Percentiles rank a stretch among this genome's conserved stretches.
phyloP scores from a whole-genome alignment of 1,140 invertebrate species.

The Belonocnema kinseyi region DNA sequence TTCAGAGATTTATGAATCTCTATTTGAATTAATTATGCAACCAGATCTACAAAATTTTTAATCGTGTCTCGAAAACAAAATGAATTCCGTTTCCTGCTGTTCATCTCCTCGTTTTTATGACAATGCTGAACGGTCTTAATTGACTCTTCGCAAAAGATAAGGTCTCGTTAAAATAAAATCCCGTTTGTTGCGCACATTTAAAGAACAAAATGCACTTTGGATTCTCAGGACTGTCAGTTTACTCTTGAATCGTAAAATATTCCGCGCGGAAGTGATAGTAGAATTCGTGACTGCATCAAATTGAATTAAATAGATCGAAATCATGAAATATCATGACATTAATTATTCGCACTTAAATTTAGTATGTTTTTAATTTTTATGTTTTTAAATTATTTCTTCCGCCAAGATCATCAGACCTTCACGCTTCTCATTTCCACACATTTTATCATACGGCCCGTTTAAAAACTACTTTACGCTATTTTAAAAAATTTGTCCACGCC shows the following conservation, averaged over 20 bases:
- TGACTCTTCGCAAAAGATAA: background rate
- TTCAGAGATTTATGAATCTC: no score
- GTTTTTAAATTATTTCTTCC: no score
- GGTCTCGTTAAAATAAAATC: slow-evolving; percentile 11
- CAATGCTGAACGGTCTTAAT: slow-evolving; percentile 5
- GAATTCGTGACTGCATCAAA: background rate
- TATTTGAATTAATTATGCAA: background rate
- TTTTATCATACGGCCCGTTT: no score
- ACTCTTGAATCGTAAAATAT: background rate
- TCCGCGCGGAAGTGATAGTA: background rate
- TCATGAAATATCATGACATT: background rate
- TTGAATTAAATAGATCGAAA: background rate
- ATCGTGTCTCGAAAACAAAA: background rate
- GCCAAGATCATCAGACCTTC: no score
- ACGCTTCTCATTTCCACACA: no score
- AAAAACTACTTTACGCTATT: no score
- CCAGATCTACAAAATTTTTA: background rate
- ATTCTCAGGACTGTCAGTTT: slow-evolving; percentile 12
- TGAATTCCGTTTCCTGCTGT: slow-evolving; percentile 1
- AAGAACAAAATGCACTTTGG: background rate
- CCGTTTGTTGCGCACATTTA: background rate
- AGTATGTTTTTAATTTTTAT: no score
- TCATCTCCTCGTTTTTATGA: background rate
- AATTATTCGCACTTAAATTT: no score
- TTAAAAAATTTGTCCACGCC: no score